Percentiles rank a stretch among this genome's conserved stretches.
These are phyloP conservation scores for Ctenochaetus hawaiiensis DNA, from an alignment of 2,797 vertebrate genomes.

Conservation along the genomic window DNA sequence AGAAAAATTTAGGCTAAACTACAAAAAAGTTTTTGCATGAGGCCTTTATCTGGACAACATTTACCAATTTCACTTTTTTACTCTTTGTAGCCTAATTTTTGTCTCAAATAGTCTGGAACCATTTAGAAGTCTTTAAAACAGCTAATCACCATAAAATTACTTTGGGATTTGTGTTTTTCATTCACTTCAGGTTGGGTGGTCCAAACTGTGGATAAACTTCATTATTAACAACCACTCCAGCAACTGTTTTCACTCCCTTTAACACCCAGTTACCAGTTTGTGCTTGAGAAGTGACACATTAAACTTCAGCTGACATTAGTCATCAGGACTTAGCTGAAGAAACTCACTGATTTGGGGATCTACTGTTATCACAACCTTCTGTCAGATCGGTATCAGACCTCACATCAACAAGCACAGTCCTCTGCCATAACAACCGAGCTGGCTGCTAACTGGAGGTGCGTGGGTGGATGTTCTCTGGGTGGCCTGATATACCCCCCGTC, in stretches of 20 bases:
- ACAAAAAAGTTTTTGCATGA: neutral
- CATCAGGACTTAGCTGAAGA: neutral
- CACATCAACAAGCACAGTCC: conserved; percentile 36
- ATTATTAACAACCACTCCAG: conserved; percentile 14
- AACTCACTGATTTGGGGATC: neutral
- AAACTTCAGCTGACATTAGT: neutral
- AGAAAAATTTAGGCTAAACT: neutral
- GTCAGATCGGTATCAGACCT: conserved; percentile 37
- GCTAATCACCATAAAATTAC: too few relatives aligned
- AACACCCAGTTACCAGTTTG: neutral
- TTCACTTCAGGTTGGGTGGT: conserved; percentile 35
- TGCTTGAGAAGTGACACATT: neutral
- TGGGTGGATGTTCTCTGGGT: conserved; percentile 39
- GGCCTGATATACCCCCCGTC: conserved; percentile 19
- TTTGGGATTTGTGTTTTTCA: neutral
- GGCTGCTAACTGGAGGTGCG: neutral
- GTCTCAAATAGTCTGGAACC: too few relatives aligned
- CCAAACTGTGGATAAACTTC: conserved; percentile 18
- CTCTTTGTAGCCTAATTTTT: too few relatives aligned
- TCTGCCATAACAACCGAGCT: conserved; percentile 35
- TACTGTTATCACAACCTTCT: conserved; percentile 17
- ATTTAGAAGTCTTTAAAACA: too few relatives aligned
- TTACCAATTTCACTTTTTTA: neutral
- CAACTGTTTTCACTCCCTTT: neutral
- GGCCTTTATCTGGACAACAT: neutral